phyloP scores from a whole-genome alignment of 53 echinoderm and acorn worm species.

The Paelopatides confundens region DNA sequence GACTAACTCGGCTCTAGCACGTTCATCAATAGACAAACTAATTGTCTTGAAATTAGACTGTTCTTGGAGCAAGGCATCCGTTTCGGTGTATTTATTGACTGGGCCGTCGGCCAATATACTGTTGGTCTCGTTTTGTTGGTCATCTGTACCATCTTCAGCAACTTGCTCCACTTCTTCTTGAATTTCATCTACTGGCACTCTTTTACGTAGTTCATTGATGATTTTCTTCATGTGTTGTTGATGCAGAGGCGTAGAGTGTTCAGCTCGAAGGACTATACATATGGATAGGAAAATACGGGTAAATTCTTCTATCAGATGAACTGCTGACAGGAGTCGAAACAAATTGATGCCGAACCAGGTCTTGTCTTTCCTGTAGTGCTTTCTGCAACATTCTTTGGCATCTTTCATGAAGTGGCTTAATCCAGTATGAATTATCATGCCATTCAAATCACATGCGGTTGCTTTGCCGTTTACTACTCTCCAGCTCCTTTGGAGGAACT shows the following conservation, averaged over 20 bases:
- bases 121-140: background rate
- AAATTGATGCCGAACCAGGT: background rate
- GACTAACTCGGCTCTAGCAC: background rate
- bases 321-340: background rate
- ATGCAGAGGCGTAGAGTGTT: background rate
- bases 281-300: background rate
- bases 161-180: background rate
- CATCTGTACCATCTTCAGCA: background rate
- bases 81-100: background rate
- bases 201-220: background rate
- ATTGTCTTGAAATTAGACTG: background rate
- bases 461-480: background rate
- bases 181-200: background rate
- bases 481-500: background rate
- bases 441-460: background rate
- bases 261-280: background rate
- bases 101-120: background rate
- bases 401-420: slow-evolving; percentile 27
- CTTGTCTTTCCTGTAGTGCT: background rate
- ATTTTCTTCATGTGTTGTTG: background rate
- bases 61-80: background rate
- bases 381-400: background rate
- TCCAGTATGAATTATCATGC: background rate
- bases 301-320: background rate
- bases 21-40: background rate